These are phyloP conservation scores for Sycobia sp. DNA, from an alignment of 1,140 invertebrate genomes.

Conservation along the genomic window DNA sequence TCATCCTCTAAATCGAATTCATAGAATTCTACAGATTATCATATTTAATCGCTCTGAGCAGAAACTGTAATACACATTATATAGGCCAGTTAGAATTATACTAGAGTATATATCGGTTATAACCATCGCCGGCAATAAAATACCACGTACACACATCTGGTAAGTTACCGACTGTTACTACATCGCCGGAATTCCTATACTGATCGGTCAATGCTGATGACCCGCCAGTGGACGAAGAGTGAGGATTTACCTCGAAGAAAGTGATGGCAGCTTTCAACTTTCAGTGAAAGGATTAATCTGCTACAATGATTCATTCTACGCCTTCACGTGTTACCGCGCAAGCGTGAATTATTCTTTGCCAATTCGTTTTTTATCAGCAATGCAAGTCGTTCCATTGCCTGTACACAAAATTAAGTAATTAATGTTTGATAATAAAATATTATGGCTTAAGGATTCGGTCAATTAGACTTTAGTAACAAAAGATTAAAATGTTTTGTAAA, in stretches of 20 bases:
- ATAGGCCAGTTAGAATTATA: no score
- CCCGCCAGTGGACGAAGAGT: constrained; percentile 12
- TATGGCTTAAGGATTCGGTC: no score
- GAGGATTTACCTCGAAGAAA: no score
- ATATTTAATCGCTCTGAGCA: no score
- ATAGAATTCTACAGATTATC: no score
- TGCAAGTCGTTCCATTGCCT: constrained; percentile 53
- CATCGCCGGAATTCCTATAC: no score
- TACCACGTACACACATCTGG: neutral
- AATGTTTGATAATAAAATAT: no score
- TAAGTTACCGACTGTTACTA: constrained; percentile 19
- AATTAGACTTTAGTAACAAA: no score
- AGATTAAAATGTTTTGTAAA: no score
- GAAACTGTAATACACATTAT: no score
- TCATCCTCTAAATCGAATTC: no score
- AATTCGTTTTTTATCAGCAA: constrained; percentile 50
- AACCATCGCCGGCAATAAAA: neutral
- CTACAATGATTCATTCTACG: neutral
- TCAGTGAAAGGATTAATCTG: constrained; percentile 3
- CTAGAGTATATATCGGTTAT: no score
- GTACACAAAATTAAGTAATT: constrained; percentile 25
- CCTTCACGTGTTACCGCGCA: constrained; percentile 44
- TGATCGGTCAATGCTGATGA: neutral
- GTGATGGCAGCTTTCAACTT: constrained; percentile 6
- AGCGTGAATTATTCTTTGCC: constrained; percentile 36